These are phyloP conservation scores for Macrosteles quadrilineatus DNA, from an alignment of 1,140 invertebrate genomes.

Conservation along the genomic window DNA sequence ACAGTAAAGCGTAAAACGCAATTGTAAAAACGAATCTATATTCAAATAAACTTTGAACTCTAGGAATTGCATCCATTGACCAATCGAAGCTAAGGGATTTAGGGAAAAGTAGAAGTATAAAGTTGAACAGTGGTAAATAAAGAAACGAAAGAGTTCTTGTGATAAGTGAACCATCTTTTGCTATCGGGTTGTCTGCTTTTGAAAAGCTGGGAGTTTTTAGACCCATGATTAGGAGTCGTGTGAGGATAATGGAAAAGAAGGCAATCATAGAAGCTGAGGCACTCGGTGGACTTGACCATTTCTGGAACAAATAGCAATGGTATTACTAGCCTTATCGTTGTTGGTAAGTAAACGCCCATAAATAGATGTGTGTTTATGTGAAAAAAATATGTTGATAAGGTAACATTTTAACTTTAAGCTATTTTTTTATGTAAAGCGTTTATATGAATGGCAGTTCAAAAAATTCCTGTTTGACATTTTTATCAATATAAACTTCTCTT, in stretches of 20 bases:
- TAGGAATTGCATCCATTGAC: slow-evolving; percentile 92
- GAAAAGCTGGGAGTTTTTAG: slow-evolving; percentile 74
- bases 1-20: slow-evolving; percentile 62
- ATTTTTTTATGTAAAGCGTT: too few relatives aligned
- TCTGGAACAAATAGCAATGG: background rate
- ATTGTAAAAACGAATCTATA: slow-evolving; percentile 70
- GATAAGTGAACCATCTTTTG: slow-evolving; percentile 68
- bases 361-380: too few relatives aligned
- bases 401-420: too few relatives aligned
- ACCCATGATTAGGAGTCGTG: slow-evolving; percentile 62
- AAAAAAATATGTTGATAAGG: too few relatives aligned
- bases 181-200: slow-evolving; percentile 87
- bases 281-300: background rate
- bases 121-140: slow-evolving; percentile 86
- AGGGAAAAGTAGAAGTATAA: slow-evolving; percentile 78
- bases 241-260: background rate
- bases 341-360: too few relatives aligned
- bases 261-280: background rate
- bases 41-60: slow-evolving; percentile 72
- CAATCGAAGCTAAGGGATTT: slow-evolving; percentile 88
- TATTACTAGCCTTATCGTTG: too few relatives aligned
- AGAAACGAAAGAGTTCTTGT: slow-evolving; percentile 80
- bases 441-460: too few relatives aligned
- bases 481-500: too few relatives aligned
- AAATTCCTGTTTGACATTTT: too few relatives aligned